Evolutionary conservation across 2,113 vertebrate genomes (phyloP).

Genomic region (Odontophorus gujanensis): DNA sequence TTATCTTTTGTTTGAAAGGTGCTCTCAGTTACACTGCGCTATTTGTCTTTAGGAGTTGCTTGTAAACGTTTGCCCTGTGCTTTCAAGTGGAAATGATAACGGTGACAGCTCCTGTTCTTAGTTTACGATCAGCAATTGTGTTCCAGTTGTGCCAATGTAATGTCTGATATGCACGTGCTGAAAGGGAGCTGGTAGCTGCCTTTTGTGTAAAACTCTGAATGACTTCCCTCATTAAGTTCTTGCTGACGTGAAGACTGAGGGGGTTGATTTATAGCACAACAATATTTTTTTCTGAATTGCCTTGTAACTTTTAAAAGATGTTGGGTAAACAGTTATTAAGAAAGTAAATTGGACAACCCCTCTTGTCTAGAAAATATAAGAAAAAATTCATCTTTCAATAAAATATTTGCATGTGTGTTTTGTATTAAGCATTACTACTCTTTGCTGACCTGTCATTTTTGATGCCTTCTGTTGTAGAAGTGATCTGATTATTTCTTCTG

Average conservation of each 20-base stretch:
- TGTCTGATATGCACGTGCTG: fast-evolving
- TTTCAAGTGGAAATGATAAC: neutral
- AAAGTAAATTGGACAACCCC: neutral
- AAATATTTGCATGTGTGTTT: neutral
- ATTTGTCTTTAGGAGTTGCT: neutral
- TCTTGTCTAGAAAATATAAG: neutral
- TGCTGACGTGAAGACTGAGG: neutral
- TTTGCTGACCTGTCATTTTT: constrained; percentile 59
- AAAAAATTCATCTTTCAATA: neutral
- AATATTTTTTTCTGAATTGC: neutral
- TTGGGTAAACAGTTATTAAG: neutral
- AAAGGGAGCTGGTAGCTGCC: neutral
- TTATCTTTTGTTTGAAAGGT: neutral
- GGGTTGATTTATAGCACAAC: neutral
- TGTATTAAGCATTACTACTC: neutral
- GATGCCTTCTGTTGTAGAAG: constrained; percentile 81
- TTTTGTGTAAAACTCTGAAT: neutral
- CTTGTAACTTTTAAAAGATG: neutral
- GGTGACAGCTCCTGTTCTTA: neutral
- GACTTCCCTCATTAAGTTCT: neutral
- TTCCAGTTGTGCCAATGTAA: neutral
- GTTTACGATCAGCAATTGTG: fast-evolving
- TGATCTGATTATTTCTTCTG: constrained; percentile 83
- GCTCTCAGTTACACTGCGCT: neutral
- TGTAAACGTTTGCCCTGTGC: neutral